phyloP scores from a whole-genome alignment of 2,113 vertebrate genomes.

The Phodopus roborovskii region DNA sequence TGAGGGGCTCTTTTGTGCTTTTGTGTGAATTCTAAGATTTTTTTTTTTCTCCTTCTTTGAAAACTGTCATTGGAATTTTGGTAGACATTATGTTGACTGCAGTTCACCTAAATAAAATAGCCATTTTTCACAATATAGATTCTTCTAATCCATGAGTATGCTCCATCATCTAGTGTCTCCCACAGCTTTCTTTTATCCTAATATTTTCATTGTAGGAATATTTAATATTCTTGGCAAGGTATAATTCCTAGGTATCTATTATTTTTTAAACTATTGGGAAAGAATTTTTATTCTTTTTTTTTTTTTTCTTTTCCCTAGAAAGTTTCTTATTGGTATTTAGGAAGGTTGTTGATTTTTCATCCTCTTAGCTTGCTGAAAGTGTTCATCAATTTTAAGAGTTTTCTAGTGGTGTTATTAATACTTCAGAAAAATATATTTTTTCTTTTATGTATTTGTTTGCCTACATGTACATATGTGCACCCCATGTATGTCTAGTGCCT shows the following conservation, averaged over 20 bases:
- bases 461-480: background rate
- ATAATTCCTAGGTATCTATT: background rate
- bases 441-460: background rate
- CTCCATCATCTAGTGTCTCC: background rate
- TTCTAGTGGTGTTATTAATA: background rate
- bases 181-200: background rate
- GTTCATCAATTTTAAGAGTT: background rate
- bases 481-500: background rate
- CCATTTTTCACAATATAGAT: background rate
- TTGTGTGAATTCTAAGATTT: background rate
- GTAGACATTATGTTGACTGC: background rate
- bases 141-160: background rate
- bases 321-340: too few species aligned
- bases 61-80: too few species aligned
- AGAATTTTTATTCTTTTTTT: background rate
- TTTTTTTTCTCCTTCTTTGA: background rate
- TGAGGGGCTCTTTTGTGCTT: background rate
- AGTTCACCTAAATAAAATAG: background rate
- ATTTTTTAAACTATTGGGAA: background rate
- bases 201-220: background rate
- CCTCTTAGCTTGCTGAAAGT: background rate
- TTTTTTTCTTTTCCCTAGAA: background rate
- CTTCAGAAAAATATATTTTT: background rate
- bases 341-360: background rate
- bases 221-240: background rate